These are phyloP conservation scores for Diaprepes abbreviatus DNA, from an alignment of 2,888 invertebrate genomes.

Conservation along the genomic window DNA sequence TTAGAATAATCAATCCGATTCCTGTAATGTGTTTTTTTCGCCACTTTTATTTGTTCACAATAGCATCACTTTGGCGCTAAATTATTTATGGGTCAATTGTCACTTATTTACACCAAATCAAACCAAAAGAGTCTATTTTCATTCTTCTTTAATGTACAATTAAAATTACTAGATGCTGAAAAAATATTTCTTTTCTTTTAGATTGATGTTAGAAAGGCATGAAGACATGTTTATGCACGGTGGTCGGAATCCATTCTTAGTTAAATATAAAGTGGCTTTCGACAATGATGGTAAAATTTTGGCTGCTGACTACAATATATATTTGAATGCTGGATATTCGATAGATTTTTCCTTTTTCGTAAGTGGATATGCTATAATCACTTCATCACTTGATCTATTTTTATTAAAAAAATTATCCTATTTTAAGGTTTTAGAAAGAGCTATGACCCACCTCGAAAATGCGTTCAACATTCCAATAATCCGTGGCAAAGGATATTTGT, in stretches of 20 bases:
- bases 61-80: too few relatives aligned
- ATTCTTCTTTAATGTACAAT: too few relatives aligned
- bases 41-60: too few relatives aligned
- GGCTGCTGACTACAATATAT: slow-evolving; percentile 80
- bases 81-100: too few relatives aligned
- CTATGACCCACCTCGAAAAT: slow-evolving; percentile 88
- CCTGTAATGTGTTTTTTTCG: too few relatives aligned
- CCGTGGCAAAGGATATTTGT: slow-evolving; percentile 79
- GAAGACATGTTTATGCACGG: slow-evolving; percentile 95
- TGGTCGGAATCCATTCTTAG: slow-evolving; percentile 89
- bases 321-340: slow-evolving; percentile 87
- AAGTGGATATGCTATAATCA: too few relatives aligned
- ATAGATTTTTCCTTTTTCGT: slow-evolving; percentile 85
- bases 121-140: too few relatives aligned
- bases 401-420: too few relatives aligned
- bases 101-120: too few relatives aligned
- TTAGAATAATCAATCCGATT: too few relatives aligned
- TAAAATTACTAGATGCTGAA: too few relatives aligned
- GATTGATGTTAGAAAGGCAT: slow-evolving; percentile 90
- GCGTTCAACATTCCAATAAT: slow-evolving; percentile 84
- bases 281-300: slow-evolving; percentile 81
- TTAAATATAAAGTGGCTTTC: slow-evolving; percentile 87
- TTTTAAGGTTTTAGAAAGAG: slow-evolving; percentile 82
- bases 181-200: background rate
- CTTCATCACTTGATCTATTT: too few relatives aligned